phyloP scores from a whole-genome alignment of 2,797 vertebrate genomes.

The Sebastiscus tertius region DNA sequence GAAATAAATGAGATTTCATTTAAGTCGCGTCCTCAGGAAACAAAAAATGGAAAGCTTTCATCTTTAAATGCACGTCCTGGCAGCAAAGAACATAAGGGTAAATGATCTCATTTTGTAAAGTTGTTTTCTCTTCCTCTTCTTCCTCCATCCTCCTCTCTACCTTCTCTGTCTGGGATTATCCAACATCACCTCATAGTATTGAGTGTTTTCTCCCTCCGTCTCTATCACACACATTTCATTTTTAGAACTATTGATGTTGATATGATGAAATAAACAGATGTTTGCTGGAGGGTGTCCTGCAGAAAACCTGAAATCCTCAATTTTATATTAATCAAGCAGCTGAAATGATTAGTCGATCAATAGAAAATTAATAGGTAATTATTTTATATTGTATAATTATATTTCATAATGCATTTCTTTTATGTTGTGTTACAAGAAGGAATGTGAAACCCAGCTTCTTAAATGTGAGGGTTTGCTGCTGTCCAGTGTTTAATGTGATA shows the following conservation, averaged over 20 bases:
- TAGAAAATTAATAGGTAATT: background rate
- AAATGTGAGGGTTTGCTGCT: background rate
- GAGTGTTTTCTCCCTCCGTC: background rate
- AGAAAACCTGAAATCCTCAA: background rate
- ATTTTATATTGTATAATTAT: background rate
- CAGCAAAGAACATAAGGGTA: background rate
- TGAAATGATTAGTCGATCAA: background rate
- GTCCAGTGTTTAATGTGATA: background rate
- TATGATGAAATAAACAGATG: background rate
- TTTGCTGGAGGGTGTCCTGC: background rate
- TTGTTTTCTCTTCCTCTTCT: background rate
- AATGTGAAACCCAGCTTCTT: background rate
- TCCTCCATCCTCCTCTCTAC: slow-evolving; percentile 14
- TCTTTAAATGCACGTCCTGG: background rate
- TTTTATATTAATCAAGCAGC: background rate
- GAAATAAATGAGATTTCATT: background rate
- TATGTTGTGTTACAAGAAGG: background rate
- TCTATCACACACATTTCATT: background rate
- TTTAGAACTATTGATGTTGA: background rate
- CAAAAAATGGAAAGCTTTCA: background rate
- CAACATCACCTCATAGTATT: background rate
- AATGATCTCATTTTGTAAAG: background rate
- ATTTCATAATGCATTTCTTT: background rate
- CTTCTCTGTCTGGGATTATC: background rate
- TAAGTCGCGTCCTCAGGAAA: background rate